These are phyloP conservation scores for Diarsia mendica DNA, from an alignment of 2,888 invertebrate species.

Conservation along the genomic window DNA sequence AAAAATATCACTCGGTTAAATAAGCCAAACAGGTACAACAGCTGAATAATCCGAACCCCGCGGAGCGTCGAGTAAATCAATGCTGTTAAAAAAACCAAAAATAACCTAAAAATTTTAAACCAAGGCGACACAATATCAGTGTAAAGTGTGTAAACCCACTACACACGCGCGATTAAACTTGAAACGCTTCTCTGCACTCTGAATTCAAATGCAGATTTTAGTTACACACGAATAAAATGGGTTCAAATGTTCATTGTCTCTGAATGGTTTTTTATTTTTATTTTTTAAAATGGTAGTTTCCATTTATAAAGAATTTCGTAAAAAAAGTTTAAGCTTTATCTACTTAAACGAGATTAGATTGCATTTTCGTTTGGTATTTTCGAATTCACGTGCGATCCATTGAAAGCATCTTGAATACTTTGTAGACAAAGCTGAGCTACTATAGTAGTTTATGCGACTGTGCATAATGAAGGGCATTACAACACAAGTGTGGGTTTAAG, in stretches of 20 bases:
- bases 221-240: constrained; percentile 19
- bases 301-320: constrained; percentile 6
- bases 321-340: neutral
- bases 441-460: too few species aligned
- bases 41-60: neutral
- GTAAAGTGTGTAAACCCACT: constrained; percentile 39
- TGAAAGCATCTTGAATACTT: constrained; percentile 8
- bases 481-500: too few species aligned
- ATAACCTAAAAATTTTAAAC: constrained; percentile 32
- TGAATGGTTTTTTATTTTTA: constrained; percentile 11
- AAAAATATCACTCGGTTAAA: neutral
- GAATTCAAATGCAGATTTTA: constrained; percentile 49
- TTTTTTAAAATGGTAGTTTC: constrained; percentile 26
- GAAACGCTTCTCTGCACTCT: constrained; percentile 38
- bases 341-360: constrained; percentile 5
- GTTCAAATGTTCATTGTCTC: constrained; percentile 28
- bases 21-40: neutral
- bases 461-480: too few species aligned
- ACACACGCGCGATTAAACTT: constrained; percentile 57
- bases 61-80: too few species aligned
- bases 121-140: constrained; percentile 33
- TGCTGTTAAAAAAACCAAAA: neutral
- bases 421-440: constrained; percentile 5
- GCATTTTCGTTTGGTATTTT: constrained; percentile 24
- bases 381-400: neutral